Base-by-base conservation (phyloP, 2,113 vertebrate genomes). In the Coptodon bakossiorum region DNA sequence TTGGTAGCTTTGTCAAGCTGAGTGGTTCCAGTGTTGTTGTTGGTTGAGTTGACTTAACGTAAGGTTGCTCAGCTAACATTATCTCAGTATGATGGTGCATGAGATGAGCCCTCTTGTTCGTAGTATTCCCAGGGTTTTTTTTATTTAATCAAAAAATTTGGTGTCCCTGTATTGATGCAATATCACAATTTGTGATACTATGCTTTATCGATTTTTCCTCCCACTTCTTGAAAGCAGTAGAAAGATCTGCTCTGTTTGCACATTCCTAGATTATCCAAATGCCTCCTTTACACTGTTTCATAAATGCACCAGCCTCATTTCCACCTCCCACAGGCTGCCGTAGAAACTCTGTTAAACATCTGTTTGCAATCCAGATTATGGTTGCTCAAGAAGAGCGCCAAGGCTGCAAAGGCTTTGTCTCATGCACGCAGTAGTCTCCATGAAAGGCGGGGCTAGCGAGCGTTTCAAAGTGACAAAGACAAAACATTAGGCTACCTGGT, bases 101-200 rank as follows among this genome's bases (percentile, higher is more conserved):
- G 59, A 63, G 31, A 63, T 36, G 59, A 36, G 57, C 6, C 57
- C 16, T 34, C 31, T 63, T 63, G 59, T 63, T 63, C 17, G 1
- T n/a, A 63, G 31, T 36, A 7, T 63, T 63, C 0, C 59, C 0
- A 17, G 57, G 50, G 1, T 0, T 31, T 59, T 29, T 7, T 61
- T 10, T 2, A 61, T 34, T 63, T 34, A 36, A 63, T 36, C 29
- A 7, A 36, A 63, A 68, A 4, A 68, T 1, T 40, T 40, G 36
- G 11, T 68, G 34, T 40, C 63, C 36, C 34, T 68, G 19, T 68
- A 24, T 40, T 40, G 36, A 24, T 40, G 11, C 36, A 40, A 40
- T 40, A n/a, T 68, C 61, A 40, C n/a, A 22, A 68, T 22, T 13
- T 40, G 63, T 68, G 36, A 68, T 6, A 40, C 36, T 68, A 24